Evolutionary conservation across 2,888 invertebrate genomes (phyloP), one percentile per base, ranked within the genome.

Genomic region (Pardosa pseudoannulata): DNA sequence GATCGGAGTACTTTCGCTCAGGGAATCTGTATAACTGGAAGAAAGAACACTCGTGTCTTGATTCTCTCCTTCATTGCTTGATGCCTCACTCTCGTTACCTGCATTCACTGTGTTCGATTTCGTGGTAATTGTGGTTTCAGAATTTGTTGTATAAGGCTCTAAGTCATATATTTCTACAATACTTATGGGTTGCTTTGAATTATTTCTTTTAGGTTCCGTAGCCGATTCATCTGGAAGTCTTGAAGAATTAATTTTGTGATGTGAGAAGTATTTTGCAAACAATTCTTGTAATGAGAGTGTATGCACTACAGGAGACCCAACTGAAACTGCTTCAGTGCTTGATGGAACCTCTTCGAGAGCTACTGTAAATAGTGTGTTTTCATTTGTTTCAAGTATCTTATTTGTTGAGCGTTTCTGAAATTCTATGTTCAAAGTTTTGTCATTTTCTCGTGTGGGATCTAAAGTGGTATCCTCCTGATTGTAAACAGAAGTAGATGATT

Each of bases 371-470:
- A 5, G 9, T 29, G 2, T 1, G n/a, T 56, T 16, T 1, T 6
- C 19, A 23, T 32, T 23, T 11, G 32, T 0, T 29, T 62, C 11
- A 6, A 19, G 27, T 39, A 29, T 28, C 1, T 31, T 31, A 23
- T 19, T 0, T 23, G 36, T 9, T 23, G 65, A 19, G 65, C 31
- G 16, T 65, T 80, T 73, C 28, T 32, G 36, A 31, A 39, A 0
- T 36, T 81, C 76, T n/a, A 82, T 50, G 41, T 76, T 27, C 9
- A 82, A 23, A 39, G 82, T 82, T 76, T 82, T 83, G 36, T 78
- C 78, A 78, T 78, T 78, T 78, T 73, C 83, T 11, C 78, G 50
- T 3, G 7, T 28, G 46, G 5, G 41, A 16, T 29, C 27, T 16
- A 28, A 23, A 9, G 19, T 13, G 27, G 23, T 31, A 27, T n/a